Base-by-base conservation (phyloP, 1,140 invertebrate genomes). In the Macrobrachium rosenbergii region DNA sequence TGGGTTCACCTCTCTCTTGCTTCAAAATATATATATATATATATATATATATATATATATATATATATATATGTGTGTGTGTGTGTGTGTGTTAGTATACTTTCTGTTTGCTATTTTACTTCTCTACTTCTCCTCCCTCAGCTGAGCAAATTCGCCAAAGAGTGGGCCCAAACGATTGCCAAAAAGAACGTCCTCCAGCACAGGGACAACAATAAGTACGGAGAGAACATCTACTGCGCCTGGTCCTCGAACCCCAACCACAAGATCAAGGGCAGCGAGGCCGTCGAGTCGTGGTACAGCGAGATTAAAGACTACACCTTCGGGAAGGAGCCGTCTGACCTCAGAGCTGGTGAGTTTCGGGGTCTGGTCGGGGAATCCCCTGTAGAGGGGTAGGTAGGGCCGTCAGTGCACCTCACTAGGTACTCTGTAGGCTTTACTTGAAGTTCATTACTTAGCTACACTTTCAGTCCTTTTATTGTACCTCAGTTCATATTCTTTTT, bases 91-190 rank as follows among this genome's bases (percentile, higher is more conserved):
- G 73, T 10, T 16, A 76, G 19, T 58, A 3, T 59, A 3, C 52
- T 58, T 52, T 19, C 7, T 17, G 10, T 59, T 59, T 7, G 7
- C 6, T n/a, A 19, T 45, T 11, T 59, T 21, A 28, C 43, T 43
- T n/a, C 0, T n/a, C 12, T 52, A n/a, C 1, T 82, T 3, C 23
- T 78, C 8, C 14, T 67, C 17, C 80, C 59, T 19, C 85, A 90
- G 89, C 76, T 90, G 23, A 89, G 94, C 90, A 95, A 94, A 91
- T 94, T 95, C 89, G 94, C 96, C 90, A 95, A 97, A 92, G 95
- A 96, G 91, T 97, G 96, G 96, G 96, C 96, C 0, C 95, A 95
- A 86, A 93, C 94, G 80, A 91, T 98, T 37, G 95, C 95, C 2
- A 92, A 93, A 58, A 94, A 92, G 85, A 94, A 95, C 63, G 92